A percentile compares a stretch with the other conserved stretches of the same genome.
Conservation (phyloP, 1,140 invertebrate genomes). For the Drosophila ficusphila region DNA sequence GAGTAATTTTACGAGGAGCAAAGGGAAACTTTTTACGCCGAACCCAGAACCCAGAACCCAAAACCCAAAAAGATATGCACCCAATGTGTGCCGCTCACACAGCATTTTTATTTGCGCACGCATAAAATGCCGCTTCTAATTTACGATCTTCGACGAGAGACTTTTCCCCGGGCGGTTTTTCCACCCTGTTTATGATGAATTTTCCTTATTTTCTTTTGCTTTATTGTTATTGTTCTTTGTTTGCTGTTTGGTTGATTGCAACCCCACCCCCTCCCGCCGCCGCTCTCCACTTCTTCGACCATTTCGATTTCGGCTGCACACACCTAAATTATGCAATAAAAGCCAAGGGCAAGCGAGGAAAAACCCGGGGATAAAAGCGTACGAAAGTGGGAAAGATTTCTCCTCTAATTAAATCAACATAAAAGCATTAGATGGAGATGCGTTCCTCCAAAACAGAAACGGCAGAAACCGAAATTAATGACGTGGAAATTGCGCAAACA, state of each 20-base stretch:
- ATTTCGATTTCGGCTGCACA: conserved; percentile 62
- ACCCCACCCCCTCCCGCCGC: neutral
- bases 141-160: conserved; percentile 53
- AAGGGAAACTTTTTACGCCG: conserved; percentile 61
- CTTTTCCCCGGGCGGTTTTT: neutral
- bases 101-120: conserved; percentile 70
- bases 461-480: conserved; percentile 66
- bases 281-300: neutral
- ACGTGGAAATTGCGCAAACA: conserved; percentile 67
- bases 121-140: conserved; percentile 77
- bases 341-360: conserved; percentile 4
- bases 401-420: conserved; percentile 79
- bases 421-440: conserved; percentile 36
- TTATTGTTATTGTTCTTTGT: conserved; percentile 63
- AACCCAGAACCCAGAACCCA: neutral
- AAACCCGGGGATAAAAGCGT: neutral
- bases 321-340: conserved; percentile 78
- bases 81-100: conserved; percentile 37
- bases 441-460: conserved; percentile 2
- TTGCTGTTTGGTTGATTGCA: conserved; percentile 48
- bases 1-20: conserved; percentile 62
- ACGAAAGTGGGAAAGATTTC: conserved; percentile 34
- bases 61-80: conserved; percentile 35
- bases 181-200: conserved; percentile 52
- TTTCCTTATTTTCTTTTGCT: conserved; percentile 51